Conservation (phyloP, 2,113 vertebrate genomes). For the Morone saxatilis region DNA sequence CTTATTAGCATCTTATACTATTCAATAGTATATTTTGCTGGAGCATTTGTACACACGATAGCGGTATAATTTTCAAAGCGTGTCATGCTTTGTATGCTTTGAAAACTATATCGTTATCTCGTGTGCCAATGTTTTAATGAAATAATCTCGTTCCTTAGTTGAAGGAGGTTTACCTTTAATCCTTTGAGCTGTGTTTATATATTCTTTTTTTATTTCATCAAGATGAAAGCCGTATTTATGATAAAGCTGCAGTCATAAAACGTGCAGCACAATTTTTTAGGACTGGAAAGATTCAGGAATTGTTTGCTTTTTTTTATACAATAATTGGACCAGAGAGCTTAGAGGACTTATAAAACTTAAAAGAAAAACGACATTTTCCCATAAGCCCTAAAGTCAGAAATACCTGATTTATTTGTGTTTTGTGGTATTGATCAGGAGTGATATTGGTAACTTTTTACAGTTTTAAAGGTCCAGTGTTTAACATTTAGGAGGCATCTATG, state of each 20-base stretch:
- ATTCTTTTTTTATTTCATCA: slow-evolving; percentile 10
- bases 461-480: neutral
- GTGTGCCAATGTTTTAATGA: slow-evolving; percentile 46
- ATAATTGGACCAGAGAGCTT: neutral
- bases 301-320: neutral
- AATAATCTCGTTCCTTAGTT: slow-evolving; percentile 16
- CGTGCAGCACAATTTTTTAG: slow-evolving; percentile 11
- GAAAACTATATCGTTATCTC: slow-evolving; percentile 37
- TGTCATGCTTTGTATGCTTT: slow-evolving; percentile 19
- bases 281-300: neutral
- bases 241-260: slow-evolving; percentile 40
- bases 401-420: neutral
- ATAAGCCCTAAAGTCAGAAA: neutral
- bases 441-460: neutral
- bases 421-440: neutral
- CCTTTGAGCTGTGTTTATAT: slow-evolving; percentile 25
- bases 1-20: slow-evolving; percentile 49
- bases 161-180: slow-evolving; percentile 38
- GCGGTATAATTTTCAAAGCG: slow-evolving; percentile 39
- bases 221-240: slow-evolving; percentile 26
- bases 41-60: slow-evolving; percentile 26
- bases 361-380: neutral
- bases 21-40: slow-evolving; percentile 17
- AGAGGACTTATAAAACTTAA: slow-evolving; percentile 2
- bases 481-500: too few relatives aligned